phyloP scores from a whole-genome alignment of 23 tunicate genomes.

The Phallusia fumigata region DNA sequence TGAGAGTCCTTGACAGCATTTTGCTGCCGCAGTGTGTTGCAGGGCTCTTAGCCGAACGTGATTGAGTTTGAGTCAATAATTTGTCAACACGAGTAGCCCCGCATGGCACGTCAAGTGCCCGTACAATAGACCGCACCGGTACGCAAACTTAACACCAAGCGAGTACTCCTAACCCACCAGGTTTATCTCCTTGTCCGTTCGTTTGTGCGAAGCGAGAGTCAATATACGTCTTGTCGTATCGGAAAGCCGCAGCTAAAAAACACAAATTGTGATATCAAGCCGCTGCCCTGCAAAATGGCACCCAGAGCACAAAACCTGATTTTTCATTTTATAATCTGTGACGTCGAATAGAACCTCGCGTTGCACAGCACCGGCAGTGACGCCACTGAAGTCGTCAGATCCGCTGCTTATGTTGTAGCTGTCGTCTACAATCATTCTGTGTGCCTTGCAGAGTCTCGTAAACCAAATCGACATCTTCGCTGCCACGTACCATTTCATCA shows the following conservation, averaged over 20 bases:
- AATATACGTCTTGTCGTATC: slow-evolving; percentile 58
- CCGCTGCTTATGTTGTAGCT: slow-evolving; percentile 69
- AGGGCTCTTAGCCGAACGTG: not conserved
- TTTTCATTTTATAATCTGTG: slow-evolving; percentile 81
- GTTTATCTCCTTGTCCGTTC: slow-evolving; percentile 65
- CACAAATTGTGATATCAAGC: not conserved
- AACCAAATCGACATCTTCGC: slow-evolving; percentile 51
- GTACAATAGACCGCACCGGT: not conserved
- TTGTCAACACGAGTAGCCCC: slow-evolving; percentile 12
- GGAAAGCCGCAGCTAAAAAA: slow-evolving; percentile 52
- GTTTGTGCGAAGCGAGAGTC: slow-evolving; percentile 34
- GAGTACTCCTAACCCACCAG: slow-evolving; percentile 27
- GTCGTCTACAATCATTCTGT: slow-evolving; percentile 60
- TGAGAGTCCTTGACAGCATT: not conserved
- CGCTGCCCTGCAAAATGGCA: not conserved
- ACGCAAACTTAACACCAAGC: not conserved
- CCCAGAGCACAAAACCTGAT: slow-evolving; percentile 31
- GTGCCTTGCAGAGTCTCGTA: slow-evolving; percentile 48
- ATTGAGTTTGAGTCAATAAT: not conserved
- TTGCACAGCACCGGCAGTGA: slow-evolving; percentile 16
- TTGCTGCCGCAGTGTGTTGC: not conserved
- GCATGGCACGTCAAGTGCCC: not conserved
- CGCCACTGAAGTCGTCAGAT: slow-evolving; percentile 11
- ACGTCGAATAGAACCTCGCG: slow-evolving; percentile 76
- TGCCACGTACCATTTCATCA: slow-evolving; percentile 51